These are phyloP conservation scores for Agraylea sexmaculata DNA, from an alignment of 1,140 invertebrate genomes.

Conservation along the genomic window DNA sequence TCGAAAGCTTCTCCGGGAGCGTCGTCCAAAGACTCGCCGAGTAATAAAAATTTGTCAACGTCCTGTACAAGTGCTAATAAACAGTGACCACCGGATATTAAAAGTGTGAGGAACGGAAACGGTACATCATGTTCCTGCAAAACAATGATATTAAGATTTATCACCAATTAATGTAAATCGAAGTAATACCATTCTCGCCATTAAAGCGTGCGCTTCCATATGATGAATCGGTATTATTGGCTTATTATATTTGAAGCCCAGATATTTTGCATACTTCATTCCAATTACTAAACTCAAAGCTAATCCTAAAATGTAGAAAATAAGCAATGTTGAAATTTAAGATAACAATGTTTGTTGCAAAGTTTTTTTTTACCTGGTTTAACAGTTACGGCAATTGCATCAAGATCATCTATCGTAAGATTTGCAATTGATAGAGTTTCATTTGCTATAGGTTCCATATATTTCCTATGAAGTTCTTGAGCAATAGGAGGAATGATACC, in stretches of 20 bases:
- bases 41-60: slow-evolving; percentile 63
- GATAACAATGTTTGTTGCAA: neutral
- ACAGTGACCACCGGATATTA: slow-evolving; percentile 90
- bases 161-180: slow-evolving; percentile 5
- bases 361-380: slow-evolving; percentile 57
- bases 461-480: slow-evolving; percentile 61
- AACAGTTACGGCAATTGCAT: slow-evolving; percentile 84
- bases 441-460: slow-evolving; percentile 66
- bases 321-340: slow-evolving; percentile 11
- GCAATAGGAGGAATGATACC: slow-evolving; percentile 86
- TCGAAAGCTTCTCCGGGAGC: slow-evolving; percentile 87
- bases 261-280: slow-evolving; percentile 68
- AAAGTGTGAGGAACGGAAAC: slow-evolving; percentile 82
- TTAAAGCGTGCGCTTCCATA: slow-evolving; percentile 97
- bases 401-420: slow-evolving; percentile 58
- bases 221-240: slow-evolving; percentile 94
- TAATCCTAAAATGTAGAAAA: slow-evolving; percentile 39
- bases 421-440: slow-evolving; percentile 53
- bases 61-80: slow-evolving; percentile 65
- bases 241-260: slow-evolving; percentile 58
- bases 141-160: too few species aligned
- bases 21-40: slow-evolving; percentile 72
- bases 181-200: slow-evolving; percentile 56
- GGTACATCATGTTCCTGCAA: slow-evolving; percentile 41
- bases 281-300: slow-evolving; percentile 70